These are phyloP conservation scores for Coracias cyanogaster DNA, from an alignment of 2,797 vertebrate genomes.

Conservation along the genomic window DNA sequence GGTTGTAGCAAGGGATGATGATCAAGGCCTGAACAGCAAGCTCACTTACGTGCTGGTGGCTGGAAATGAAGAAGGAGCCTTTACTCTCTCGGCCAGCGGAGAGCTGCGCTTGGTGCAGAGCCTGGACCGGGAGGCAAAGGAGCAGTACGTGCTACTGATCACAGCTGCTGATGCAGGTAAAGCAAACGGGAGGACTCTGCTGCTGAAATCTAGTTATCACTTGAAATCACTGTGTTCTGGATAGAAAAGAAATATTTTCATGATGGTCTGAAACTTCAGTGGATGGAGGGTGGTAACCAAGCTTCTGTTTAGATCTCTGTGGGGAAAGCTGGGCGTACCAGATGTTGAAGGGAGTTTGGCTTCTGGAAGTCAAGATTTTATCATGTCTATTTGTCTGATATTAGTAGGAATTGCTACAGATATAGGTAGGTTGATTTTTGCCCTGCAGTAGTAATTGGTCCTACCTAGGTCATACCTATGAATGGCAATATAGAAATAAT, in stretches of 20 bases:
- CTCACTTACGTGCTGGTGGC: constrained; percentile 87
- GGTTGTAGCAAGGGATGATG: constrained; percentile 94
- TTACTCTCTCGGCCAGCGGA: constrained; percentile 88
- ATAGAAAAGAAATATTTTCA: neutral
- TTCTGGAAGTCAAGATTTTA: neutral
- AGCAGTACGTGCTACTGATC: constrained; percentile 86
- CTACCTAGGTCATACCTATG: neutral
- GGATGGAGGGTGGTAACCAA: neutral
- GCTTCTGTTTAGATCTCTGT: neutral
- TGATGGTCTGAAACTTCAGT: neutral
- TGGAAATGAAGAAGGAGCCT: constrained; percentile 88
- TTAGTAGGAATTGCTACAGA: neutral
- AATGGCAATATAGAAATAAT: neutral
- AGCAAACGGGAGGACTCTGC: neutral
- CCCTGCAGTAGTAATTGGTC: neutral
- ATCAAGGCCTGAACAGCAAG: constrained; percentile 90
- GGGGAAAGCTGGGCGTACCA: neutral
- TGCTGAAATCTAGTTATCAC: fast-evolving
- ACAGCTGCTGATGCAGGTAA: constrained; percentile 93
- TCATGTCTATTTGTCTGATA: neutral
- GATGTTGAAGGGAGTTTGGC: neutral
- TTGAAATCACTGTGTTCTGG: fast-evolving
- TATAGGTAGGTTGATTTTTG: neutral
- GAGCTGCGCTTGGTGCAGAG: constrained; percentile 88
- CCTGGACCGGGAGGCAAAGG: constrained; percentile 89